Conservation (phyloP, 2,113 vertebrate species). For the Gambusia affinis region DNA sequence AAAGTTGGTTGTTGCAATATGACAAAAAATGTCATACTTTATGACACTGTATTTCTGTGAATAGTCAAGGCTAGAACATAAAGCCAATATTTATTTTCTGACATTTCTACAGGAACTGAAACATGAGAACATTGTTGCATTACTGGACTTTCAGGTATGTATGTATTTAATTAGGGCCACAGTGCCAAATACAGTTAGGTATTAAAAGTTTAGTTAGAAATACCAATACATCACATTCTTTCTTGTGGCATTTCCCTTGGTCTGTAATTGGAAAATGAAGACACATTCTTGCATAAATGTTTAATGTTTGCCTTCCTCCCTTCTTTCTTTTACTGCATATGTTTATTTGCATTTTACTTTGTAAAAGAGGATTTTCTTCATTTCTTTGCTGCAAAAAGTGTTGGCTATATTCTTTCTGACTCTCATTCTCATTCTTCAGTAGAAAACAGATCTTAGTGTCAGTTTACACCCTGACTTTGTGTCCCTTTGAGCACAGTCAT, state of each 20-base stretch:
- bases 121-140: constrained; percentile 97
- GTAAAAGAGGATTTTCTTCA: neutral
- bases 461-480: constrained; percentile 1
- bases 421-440: neutral
- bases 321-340: constrained; percentile 4
- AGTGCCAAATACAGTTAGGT: no score
- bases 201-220: neutral
- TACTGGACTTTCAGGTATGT: constrained; percentile 96
- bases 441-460: neutral
- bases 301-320: constrained; percentile 46
- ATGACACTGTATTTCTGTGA: neutral
- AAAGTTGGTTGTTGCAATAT: neutral
- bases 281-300: neutral
- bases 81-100: neutral
- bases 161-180: neutral
- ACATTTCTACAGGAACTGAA: constrained; percentile 89
- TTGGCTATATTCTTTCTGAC: neutral
- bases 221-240: neutral
- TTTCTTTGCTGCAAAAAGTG: no score
- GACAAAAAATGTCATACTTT: neutral
- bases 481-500: constrained; percentile 13
- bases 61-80: neutral
- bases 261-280: no score
- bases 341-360: neutral
- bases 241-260: constrained; percentile 1